Evolutionary conservation across 1,140 invertebrate species (phyloP).

Genomic region (Lineus longissimus): DNA sequence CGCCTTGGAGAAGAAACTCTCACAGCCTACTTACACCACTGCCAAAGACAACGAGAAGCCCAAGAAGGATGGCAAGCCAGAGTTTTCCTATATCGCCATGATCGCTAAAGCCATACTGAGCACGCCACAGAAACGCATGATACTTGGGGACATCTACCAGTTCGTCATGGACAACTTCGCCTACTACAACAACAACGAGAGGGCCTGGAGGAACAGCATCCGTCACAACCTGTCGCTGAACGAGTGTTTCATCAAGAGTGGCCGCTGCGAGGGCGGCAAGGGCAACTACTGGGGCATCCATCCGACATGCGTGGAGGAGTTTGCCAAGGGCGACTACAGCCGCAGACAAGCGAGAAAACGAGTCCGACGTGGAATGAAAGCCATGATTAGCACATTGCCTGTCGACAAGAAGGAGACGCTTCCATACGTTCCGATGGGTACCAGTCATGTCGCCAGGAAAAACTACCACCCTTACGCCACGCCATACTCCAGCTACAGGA

Average conservation of each 20-base stretch:
- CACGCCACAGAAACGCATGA: background rate
- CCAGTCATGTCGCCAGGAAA: no score
- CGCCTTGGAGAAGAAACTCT: no score
- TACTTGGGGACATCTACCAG: slow-evolving; percentile 44
- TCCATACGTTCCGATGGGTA: no score
- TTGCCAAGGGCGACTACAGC: slow-evolving; percentile 85
- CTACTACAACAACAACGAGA: slow-evolving; percentile 85
- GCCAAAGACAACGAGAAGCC: no score
- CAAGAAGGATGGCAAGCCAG: background rate
- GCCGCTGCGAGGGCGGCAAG: slow-evolving; percentile 67
- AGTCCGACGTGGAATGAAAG: background rate
- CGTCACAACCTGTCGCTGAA: slow-evolving; percentile 81
- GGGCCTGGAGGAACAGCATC: slow-evolving; percentile 64
- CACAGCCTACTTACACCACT: no score
- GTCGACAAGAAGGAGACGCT: no score
- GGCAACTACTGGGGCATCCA: slow-evolving; percentile 69
- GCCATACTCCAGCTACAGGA: no score
- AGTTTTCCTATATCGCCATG: slow-evolving; percentile 71
- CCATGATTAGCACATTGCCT: no score
- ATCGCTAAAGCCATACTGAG: slow-evolving; percentile 95
- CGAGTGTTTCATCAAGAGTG: slow-evolving; percentile 83
- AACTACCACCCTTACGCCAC: no score
- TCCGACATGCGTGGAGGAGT: slow-evolving; percentile 59
- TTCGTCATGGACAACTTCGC: slow-evolving; percentile 58
- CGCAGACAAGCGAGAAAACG: slow-evolving; percentile 76